Evolutionary conservation across 1,140 invertebrate genomes (phyloP).

Genomic region (Anastatus disparis): DNA sequence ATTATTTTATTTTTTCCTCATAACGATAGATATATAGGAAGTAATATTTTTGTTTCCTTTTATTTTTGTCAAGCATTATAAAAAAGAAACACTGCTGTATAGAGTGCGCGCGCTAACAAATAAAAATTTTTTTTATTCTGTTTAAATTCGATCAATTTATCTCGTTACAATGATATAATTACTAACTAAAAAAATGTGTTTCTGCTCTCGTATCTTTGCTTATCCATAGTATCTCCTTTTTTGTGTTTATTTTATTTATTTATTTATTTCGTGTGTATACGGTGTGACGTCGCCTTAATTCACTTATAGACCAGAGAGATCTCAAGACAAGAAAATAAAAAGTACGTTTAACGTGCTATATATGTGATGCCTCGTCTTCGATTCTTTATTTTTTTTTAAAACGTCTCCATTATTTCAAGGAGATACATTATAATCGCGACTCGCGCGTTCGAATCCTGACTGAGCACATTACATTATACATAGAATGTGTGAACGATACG

Average conservation of each 20-base stretch:
- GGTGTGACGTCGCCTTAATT: neutral
- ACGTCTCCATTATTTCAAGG: conserved; percentile 11
- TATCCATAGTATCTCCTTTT: neutral
- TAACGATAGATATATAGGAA: conserved; percentile 8
- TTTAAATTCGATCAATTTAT: conserved; percentile 34
- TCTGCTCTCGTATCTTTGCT: too few species aligned
- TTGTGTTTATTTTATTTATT: neutral
- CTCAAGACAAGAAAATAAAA: conserved; percentile 43
- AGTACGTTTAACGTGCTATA: conserved; percentile 44
- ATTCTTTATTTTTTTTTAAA: conserved; percentile 25
- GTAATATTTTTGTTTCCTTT: conserved; percentile 1
- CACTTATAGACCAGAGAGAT: conserved; percentile 24
- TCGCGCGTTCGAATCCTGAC: conserved; percentile 9
- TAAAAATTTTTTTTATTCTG: neutral
- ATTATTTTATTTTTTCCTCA: too few species aligned
- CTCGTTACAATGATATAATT: conserved; percentile 8
- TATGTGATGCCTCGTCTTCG: too few species aligned
- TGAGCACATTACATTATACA: conserved; percentile 6
- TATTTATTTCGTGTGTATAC: conserved; percentile 4
- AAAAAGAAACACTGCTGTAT: conserved; percentile 27
- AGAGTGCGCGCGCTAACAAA: conserved; percentile 26
- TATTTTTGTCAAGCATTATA: conserved; percentile 21
- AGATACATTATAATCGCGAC: neutral
- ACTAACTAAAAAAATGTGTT: conserved; percentile 32
- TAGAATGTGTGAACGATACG: too few species aligned